Evolutionary conservation across 2,113 vertebrate species (phyloP), one percentile per base, ranked within the genome.

Genomic region (Triplophysa tibetana): DNA sequence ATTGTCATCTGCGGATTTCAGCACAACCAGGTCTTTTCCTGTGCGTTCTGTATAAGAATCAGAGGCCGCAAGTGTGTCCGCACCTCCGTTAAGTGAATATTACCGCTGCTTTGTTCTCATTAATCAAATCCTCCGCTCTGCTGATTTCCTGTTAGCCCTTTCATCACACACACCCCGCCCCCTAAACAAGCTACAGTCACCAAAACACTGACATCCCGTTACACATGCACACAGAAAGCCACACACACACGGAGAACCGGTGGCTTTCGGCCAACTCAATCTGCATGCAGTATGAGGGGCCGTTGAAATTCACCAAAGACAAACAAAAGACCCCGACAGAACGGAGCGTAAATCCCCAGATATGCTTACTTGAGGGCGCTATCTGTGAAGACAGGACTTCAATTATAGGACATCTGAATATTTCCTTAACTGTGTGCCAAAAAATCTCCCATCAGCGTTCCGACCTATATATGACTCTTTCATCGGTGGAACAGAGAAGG

Each of bases 221-320:
- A 75, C 54, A 65, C 16, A 43, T 52, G 43, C 43, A 68, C 61
- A 70, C 67, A 60, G 56, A 65, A 62, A 72, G 50, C 68, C 64
- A 66, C 85, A 73, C 75, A 75, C 74, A 72, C 73, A 80, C 41
- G 75, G 50, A 70, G 86, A 84, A 66, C 58, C 16, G 14, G 78
- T 90, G 88, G 89, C 88, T 78, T 52, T 14, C 41, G 70, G 87
- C 89, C 87, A 88, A 86, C 83, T 82, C 89, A 89, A 89, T 90
- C 89, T 88, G 72, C 84, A 86, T 85, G 70, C 83, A 63, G 58
- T 83, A 75, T 74, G 81, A 84, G 67, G 83, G 72, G 83, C 60
- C 83, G 80, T 86, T 65, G 78, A 85, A 87, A 88, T 77, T 77
- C 24, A 13, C 67, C 70, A 77, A 75, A 84, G 38, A 50, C 54